A percentile compares a stretch with the other conserved stretches of the same genome.
Evolutionary conservation across 2,797 vertebrate genomes (phyloP).

Genomic region (Clarias laeviceps): DNA sequence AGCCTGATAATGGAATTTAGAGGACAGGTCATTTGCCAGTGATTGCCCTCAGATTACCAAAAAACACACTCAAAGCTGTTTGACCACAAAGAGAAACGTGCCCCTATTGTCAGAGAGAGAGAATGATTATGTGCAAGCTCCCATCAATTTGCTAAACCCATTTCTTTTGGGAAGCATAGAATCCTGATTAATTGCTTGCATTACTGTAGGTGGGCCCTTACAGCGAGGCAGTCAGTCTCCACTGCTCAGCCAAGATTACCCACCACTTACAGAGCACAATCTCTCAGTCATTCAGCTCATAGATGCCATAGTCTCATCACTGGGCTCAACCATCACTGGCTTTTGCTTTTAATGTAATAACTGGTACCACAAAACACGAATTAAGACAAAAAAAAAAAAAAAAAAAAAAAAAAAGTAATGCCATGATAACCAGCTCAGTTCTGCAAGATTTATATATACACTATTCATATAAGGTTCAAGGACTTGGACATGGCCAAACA

Average conservation of each 20-base stretch:
- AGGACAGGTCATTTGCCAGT: neutral
- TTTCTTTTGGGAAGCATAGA: constrained; percentile 48
- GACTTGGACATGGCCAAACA: neutral
- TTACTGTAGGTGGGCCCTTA: constrained; percentile 87
- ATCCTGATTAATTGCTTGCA: constrained; percentile 55
- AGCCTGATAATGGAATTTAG: neutral
- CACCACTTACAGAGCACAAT: constrained; percentile 67
- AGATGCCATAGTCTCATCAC: constrained; percentile 86
- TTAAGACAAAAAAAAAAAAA: neutral
- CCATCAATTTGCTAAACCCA: constrained; percentile 45
- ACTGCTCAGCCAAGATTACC: constrained; percentile 88
- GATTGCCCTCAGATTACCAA: constrained; percentile 77
- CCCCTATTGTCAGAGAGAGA: constrained; percentile 18
- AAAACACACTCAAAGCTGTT: constrained; percentile 66
- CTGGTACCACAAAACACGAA: neutral
- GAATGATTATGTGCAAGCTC: constrained; percentile 59
- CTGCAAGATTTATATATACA: neutral
- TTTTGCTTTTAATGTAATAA: neutral
- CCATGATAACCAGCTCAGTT: neutral
- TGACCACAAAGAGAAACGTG: constrained; percentile 44
- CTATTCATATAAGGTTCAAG: neutral
- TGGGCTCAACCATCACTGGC: constrained; percentile 55
- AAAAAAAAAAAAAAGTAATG: neutral
- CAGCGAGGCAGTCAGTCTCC: constrained; percentile 78
- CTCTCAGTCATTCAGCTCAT: constrained; percentile 75